Conservation (phyloP, 2,113 vertebrate genomes). For the Agapornis roseicollis region DNA sequence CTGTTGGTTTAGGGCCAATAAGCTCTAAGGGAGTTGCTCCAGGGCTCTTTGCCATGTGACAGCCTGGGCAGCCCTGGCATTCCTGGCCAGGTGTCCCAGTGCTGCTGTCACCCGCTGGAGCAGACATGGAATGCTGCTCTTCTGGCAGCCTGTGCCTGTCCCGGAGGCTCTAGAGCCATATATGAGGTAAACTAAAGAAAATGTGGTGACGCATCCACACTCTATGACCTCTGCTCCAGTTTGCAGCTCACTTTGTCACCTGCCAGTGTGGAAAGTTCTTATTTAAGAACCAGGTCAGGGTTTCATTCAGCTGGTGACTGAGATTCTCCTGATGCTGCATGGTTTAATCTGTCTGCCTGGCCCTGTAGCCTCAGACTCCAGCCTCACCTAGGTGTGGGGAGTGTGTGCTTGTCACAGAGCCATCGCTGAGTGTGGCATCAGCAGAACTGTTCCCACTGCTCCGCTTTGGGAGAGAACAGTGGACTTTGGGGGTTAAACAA, state of each 20-base stretch:
- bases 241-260: background rate
- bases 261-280: conserved; percentile 1
- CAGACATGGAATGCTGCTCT: fast-evolving
- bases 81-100: background rate
- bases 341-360: background rate
- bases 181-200: background rate
- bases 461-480: background rate
- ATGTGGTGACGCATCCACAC: background rate
- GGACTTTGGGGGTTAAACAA: background rate
- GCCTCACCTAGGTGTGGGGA: background rate
- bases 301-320: background rate
- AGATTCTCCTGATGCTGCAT: background rate
- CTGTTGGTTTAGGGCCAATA: fast-evolving
- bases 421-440: fast-evolving
- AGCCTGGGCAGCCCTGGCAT: background rate
- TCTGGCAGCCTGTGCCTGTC: background rate
- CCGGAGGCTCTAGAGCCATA: background rate
- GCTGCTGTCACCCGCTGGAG: background rate
- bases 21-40: background rate
- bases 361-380: background rate
- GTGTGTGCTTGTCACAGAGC: background rate
- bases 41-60: background rate
- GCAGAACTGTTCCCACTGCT: background rate
- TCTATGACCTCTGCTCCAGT: background rate
- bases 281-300: background rate